Evolutionary conservation across 2,888 invertebrate genomes (phyloP).

Genomic region (Linnaemya tessellans): DNA sequence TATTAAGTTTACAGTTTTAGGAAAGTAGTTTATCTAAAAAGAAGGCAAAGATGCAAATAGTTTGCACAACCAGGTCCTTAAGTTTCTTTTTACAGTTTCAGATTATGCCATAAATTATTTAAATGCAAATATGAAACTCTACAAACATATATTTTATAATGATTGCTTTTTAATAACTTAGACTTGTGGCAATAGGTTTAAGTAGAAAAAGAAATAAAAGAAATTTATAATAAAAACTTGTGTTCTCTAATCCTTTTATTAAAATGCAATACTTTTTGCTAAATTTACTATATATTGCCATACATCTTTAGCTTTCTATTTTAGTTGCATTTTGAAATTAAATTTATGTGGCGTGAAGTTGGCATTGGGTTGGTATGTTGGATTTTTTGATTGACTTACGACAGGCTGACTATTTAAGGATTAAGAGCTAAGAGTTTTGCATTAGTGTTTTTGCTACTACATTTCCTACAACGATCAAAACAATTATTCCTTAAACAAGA

Average conservation of each 20-base stretch:
- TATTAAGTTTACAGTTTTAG: constrained; percentile 8
- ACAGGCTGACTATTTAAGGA: not conserved
- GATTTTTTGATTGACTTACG: not conserved
- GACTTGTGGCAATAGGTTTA: not conserved
- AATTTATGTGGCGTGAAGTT: constrained; percentile 40
- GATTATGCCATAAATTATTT: constrained; percentile 31
- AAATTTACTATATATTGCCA: constrained; percentile 15
- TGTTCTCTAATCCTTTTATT: constrained; percentile 40
- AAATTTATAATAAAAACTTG: not conserved
- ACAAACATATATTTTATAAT: constrained; percentile 26
- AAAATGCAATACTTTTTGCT: constrained; percentile 42
- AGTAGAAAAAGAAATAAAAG: not conserved
- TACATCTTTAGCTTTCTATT: constrained; percentile 12
- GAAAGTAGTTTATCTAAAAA: not conserved
- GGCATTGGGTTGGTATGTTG: not conserved
- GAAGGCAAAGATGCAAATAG: not conserved
- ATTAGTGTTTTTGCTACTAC: too few species aligned
- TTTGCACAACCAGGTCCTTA: constrained; percentile 16
- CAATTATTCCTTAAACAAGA: too few species aligned
- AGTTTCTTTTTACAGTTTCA: not conserved
- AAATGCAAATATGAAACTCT: constrained; percentile 23
- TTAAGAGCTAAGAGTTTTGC: not conserved
- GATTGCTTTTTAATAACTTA: constrained; percentile 42
- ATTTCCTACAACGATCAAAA: too few species aligned
- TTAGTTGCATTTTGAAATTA: constrained; percentile 19